phyloP scores from a whole-genome alignment of 1,140 invertebrate species.

The Lanistes nyassanus region DNA sequence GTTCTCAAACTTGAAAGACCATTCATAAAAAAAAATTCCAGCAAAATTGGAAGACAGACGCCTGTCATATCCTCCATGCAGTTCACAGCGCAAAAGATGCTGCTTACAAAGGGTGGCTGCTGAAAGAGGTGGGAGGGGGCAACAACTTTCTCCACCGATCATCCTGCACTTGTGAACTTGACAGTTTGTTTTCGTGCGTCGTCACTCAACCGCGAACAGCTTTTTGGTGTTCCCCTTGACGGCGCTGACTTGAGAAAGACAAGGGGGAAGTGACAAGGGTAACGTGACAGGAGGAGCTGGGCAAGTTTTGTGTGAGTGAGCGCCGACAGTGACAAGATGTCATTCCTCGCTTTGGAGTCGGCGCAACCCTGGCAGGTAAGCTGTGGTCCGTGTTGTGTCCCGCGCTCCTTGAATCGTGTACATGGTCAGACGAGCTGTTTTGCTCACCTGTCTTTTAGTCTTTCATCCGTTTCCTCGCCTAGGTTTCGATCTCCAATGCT shows the following conservation, averaged over 20 bases:
- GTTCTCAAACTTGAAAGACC: too few species aligned
- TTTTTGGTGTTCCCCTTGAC: too few species aligned
- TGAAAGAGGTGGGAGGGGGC: too few species aligned
- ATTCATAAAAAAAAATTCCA: too few species aligned
- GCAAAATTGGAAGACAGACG: too few species aligned
- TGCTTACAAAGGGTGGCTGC: too few species aligned
- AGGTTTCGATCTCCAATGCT: neutral
- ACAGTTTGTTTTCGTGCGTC: too few species aligned
- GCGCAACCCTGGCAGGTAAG: slow-evolving; percentile 42
- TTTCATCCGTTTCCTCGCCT: neutral
- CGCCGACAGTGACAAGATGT: slow-evolving; percentile 25
- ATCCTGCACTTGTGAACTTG: too few species aligned
- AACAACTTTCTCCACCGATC: too few species aligned
- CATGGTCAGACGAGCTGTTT: neutral
- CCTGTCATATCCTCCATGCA: too few species aligned
- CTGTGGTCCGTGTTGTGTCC: neutral
- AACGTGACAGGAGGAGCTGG: neutral
- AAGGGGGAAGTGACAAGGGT: neutral
- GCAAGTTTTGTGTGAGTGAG: slow-evolving; percentile 12
- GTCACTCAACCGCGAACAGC: too few species aligned
- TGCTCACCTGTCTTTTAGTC: neutral
- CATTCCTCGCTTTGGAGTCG: slow-evolving; percentile 41
- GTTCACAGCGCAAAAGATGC: too few species aligned
- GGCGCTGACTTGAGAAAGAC: neutral
- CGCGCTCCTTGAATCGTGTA: neutral